phyloP scores from a whole-genome alignment of 2,113 vertebrate species.

The Opisthocomus hoazin region DNA sequence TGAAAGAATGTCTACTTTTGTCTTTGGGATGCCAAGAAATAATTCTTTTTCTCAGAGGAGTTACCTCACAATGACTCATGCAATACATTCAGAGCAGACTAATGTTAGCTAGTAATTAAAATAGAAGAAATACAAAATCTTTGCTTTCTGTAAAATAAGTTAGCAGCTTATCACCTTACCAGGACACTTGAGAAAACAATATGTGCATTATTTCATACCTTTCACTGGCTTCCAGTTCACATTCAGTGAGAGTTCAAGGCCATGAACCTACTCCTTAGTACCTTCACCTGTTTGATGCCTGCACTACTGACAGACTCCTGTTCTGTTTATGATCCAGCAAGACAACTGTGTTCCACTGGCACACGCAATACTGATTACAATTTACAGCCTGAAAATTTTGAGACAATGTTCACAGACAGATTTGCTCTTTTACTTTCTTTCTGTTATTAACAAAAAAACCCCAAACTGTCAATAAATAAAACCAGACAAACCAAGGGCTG shows the following conservation, averaged over 20 bases:
- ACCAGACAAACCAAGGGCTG: not conserved
- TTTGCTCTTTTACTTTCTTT: not conserved
- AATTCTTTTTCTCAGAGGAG: not conserved
- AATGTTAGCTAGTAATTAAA: not conserved
- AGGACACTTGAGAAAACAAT: not conserved
- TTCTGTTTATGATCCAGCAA: not conserved
- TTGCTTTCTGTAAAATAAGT: not conserved
- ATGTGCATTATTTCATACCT: not conserved
- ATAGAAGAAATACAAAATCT: not conserved
- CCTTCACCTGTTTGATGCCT: not conserved
- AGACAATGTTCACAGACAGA: not conserved
- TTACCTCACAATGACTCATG: not conserved
- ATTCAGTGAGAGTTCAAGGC: not conserved
- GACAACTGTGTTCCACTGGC: not conserved
- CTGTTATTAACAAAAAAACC: not conserved
- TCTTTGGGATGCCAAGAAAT: not conserved
- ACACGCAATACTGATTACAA: not conserved
- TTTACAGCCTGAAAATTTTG: not conserved
- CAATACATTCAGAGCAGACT: not conserved
- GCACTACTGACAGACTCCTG: not conserved
- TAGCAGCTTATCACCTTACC: not conserved
- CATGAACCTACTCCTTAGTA: not conserved
- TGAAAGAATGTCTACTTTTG: not conserved
- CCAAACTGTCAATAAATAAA: not conserved
- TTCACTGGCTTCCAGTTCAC: not conserved